Evolutionary conservation across 2,797 vertebrate species (phyloP), one percentile per base, ranked within the genome.

Genomic region (Holocentrus rufus): DNA sequence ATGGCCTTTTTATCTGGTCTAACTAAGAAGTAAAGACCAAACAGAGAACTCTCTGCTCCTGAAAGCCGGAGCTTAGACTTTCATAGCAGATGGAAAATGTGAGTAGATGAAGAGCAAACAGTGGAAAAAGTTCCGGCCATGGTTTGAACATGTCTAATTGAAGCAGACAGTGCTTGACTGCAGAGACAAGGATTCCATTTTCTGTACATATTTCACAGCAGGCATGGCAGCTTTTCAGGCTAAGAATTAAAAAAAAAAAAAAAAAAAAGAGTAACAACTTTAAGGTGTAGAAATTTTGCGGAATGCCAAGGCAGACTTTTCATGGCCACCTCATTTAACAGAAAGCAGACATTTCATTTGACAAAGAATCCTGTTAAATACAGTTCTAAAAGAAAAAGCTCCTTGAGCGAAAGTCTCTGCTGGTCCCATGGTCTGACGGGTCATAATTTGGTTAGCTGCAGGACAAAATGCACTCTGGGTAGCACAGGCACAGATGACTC

Each of bases 111-210:
- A 85, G 83, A 77, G 84, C 85, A 88, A 87, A 84, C 72, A 82
- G 83, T 88, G 86, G 88, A 90, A 92, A 88, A 88, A 81, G 65
- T 81, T 87, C 80, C 77, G 67, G 77, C 78, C 69, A 85, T 77
- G 85, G 88, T 83, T 87, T 91, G 86, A 91, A 88, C 82, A 80
- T 82, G 84, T 92, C 82, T 92, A 91, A 92, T 91, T 91, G 88
- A 87, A 91, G 84, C 77, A 78, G 91, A 92, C 90, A 84, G 81
- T 72, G 72, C 74, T 81, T 73, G 73, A 83, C 85, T 87, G 68
- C 80, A 77, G 63, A 78, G 88, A 89, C 87, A 90, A 85, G 79
- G 83, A 86, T 82, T 79, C 69, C 69, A 88, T 92, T 90, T 89
- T 90, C 81, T 85, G 25, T 72, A 74, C 79, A 65, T 83, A 79